These are phyloP conservation scores for Pygoscelis adeliae DNA, from an alignment of 2,113 vertebrate genomes.

Conservation along the genomic window DNA sequence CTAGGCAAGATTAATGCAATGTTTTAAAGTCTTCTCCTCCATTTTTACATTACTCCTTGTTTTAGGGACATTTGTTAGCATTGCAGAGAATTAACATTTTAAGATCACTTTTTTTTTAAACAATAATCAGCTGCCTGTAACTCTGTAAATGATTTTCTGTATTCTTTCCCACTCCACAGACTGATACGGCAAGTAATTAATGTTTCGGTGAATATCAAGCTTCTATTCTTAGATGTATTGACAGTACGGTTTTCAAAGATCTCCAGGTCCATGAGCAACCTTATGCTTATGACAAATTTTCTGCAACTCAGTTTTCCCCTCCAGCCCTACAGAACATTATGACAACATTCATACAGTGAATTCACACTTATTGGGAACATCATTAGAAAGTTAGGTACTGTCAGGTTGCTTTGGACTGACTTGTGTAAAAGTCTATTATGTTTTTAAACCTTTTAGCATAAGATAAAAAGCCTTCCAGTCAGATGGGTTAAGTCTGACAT, in stretches of 20 bases:
- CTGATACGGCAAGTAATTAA: not conserved
- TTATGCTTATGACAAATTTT: not conserved
- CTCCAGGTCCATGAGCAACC: not conserved
- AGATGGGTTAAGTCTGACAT: not conserved
- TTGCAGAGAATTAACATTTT: not conserved
- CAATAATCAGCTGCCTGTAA: slow-evolving; percentile 1
- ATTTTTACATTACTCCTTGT: not conserved
- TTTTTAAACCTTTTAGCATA: not conserved
- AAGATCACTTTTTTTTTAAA: not conserved
- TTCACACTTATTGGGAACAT: not conserved
- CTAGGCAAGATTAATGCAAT: not conserved
- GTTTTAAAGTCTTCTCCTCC: not conserved
- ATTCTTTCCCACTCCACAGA: not conserved
- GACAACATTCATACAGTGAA: not conserved
- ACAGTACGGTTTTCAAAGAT: not conserved
- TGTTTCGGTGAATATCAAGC: slow-evolving; percentile 2
- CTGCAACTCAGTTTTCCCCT: not conserved
- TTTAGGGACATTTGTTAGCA: not conserved
- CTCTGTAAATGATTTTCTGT: not conserved
- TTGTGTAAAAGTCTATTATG: not conserved
- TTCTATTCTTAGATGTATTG: slow-evolving; percentile 24
- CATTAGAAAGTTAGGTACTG: not conserved
- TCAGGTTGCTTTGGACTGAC: not conserved
- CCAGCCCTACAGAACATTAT: not conserved
- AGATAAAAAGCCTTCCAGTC: not conserved